phyloP scores from a whole-genome alignment of 2,113 vertebrate species.

The Oncorhynchus clarkii region DNA sequence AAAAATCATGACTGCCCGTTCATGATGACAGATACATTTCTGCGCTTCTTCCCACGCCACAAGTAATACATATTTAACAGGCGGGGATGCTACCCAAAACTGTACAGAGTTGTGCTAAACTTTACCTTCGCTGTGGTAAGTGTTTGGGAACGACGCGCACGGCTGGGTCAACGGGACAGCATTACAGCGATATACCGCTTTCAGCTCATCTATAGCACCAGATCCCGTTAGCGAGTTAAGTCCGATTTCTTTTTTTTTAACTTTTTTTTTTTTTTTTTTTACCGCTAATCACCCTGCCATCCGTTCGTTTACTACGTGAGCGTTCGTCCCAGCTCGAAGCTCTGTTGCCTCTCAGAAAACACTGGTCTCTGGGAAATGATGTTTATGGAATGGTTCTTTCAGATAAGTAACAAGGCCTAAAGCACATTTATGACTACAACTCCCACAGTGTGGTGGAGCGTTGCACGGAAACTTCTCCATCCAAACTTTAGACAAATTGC shows the following conservation, averaged over 20 bases:
- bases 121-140: constrained; percentile 62
- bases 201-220: constrained; percentile 28
- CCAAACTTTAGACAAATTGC: too few species aligned
- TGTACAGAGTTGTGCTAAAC: constrained; percentile 52
- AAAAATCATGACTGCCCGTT: too few species aligned
- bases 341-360: constrained; percentile 23
- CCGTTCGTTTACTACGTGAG: constrained; percentile 29
- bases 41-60: neutral
- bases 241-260: neutral
- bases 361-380: constrained; percentile 67
- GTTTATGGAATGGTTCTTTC: constrained; percentile 39
- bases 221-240: constrained; percentile 29
- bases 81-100: constrained; percentile 27
- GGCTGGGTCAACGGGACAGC: constrained; percentile 30
- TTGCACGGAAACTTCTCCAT: neutral
- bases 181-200: constrained; percentile 36
- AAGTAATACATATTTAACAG: constrained; percentile 9
- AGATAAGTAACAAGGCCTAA: neutral
- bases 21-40: neutral
- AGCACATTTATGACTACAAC: constrained; percentile 16
- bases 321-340: constrained; percentile 36
- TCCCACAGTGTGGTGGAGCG: neutral
- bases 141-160: constrained; percentile 36
- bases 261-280: constrained; percentile 13
- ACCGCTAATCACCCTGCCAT: constrained; percentile 34